phyloP scores from a whole-genome alignment of 2,113 vertebrate species.

The Catharus minimus region DNA sequence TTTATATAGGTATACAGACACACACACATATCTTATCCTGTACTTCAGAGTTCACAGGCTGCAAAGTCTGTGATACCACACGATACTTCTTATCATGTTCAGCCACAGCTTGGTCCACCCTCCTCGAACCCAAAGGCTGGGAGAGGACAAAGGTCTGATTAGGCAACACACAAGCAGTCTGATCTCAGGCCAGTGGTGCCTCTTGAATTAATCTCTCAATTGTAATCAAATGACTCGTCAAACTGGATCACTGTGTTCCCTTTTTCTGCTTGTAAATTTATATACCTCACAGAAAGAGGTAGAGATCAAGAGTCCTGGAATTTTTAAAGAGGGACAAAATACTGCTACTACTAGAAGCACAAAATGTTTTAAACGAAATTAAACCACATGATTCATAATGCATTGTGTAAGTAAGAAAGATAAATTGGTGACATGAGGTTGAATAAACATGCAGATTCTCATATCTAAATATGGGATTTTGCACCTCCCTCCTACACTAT shows the following conservation, averaged over 20 bases:
- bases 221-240: not conserved
- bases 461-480: not conserved
- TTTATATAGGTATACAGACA: no score
- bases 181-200: not conserved
- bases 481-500: not conserved
- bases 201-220: not conserved
- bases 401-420: not conserved
- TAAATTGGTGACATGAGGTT: not conserved
- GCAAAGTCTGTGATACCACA: not conserved
- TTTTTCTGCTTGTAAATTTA: not conserved
- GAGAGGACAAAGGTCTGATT: not conserved
- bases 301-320: not conserved
- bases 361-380: not conserved
- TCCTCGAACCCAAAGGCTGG: not conserved
- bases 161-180: accelerated
- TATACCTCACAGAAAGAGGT: not conserved
- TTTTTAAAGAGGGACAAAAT: not conserved
- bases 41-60: not conserved
- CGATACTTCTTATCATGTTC: not conserved
- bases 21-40: not conserved
- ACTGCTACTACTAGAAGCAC: not conserved
- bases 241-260: not conserved
- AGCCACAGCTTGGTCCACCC: accelerated
- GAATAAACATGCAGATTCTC: not conserved
- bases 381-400: not conserved